Conservation (phyloP, 2,113 vertebrate species). For the Otus sunia region DNA sequence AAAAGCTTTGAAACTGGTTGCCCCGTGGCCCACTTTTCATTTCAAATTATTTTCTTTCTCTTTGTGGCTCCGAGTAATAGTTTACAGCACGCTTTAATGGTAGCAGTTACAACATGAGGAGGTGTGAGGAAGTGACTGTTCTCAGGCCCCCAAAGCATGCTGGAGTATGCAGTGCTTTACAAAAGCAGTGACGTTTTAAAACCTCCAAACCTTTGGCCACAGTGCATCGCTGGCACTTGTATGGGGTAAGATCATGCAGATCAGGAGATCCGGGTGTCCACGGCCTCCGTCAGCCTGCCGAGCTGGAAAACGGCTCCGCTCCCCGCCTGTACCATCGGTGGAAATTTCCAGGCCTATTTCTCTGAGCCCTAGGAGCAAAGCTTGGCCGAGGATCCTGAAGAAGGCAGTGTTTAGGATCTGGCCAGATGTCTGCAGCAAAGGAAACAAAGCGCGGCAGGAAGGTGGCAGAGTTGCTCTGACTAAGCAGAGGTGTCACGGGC, state of each 20-base stretch:
- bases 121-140: neutral
- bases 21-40: neutral
- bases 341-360: neutral
- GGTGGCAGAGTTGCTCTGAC: conserved; percentile 7
- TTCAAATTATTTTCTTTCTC: neutral
- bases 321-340: neutral
- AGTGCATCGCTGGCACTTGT: neutral
- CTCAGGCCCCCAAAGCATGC: neutral
- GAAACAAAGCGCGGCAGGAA: conserved; percentile 40
- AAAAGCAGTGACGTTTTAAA: neutral
- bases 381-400: neutral
- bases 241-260: neutral
- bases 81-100: neutral
- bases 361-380: neutral
- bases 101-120: neutral
- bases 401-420: neutral
- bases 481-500: neutral
- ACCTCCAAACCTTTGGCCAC: neutral
- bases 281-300: neutral
- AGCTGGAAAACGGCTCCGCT: rapidly evolving
- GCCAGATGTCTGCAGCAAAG: neutral
- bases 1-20: neutral
- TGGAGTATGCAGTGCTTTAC: neutral
- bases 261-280: neutral
- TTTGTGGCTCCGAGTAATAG: neutral